Percentiles rank a stretch among this genome's conserved stretches.
These are phyloP conservation scores for Dinoponera quadriceps DNA, from an alignment of 1,140 invertebrate species.

Conservation along the genomic window DNA sequence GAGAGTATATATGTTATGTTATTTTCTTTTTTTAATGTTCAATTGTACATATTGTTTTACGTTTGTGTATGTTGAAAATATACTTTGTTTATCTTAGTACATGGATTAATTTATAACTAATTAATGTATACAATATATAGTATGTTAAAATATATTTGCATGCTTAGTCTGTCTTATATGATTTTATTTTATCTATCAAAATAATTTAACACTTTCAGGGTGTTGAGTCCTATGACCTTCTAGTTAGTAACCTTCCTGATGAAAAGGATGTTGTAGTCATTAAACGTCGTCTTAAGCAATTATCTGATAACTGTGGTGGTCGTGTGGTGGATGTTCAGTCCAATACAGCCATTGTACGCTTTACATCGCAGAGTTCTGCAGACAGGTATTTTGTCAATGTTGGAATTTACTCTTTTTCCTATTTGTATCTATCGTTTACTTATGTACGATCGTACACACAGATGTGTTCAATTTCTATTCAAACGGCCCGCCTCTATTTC, in stretches of 20 bases:
- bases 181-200: conserved; percentile 25
- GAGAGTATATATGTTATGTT: not conserved
- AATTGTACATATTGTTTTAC: conserved; percentile 16
- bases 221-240: conserved; percentile 82
- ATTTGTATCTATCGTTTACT: no score
- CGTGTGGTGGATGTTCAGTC: conserved; percentile 89
- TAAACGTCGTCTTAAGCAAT: conserved; percentile 88
- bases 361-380: conserved; percentile 90
- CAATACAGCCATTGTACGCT: conserved; percentile 89
- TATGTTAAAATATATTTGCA: not conserved
- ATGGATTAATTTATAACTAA: not conserved
- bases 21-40: conserved; percentile 47
- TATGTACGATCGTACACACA: no score
- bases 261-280: conserved; percentile 84
- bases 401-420: no score
- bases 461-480: conserved; percentile 9
- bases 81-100: not conserved
- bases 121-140: not conserved
- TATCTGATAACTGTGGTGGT: conserved; percentile 94
- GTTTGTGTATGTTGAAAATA: not conserved
- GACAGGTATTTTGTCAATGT: conserved; percentile 87
- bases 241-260: conserved; percentile 86
- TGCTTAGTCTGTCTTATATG: not conserved
- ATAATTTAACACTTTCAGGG: conserved; percentile 77
- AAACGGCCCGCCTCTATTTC: conserved; percentile 49